phyloP scores from a whole-genome alignment of 1,140 invertebrate species.

The Leptinotarsa lineolata region DNA sequence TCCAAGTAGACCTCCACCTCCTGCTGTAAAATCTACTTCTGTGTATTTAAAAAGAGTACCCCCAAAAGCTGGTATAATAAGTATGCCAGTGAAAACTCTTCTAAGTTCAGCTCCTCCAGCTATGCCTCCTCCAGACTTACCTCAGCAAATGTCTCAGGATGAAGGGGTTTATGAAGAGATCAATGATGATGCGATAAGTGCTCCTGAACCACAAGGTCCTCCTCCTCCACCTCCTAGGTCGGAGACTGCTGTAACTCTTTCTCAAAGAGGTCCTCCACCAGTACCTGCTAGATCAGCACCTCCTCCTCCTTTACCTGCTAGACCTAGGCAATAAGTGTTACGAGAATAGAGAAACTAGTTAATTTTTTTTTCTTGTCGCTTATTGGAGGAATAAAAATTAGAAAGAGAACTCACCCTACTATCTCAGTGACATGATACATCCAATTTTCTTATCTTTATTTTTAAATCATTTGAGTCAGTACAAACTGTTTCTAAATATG shows the following conservation, averaged over 20 bases:
- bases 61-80: constrained; percentile 54
- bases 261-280: constrained; percentile 60
- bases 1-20: constrained; percentile 49
- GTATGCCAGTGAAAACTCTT: constrained; percentile 48
- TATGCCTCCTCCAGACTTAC: constrained; percentile 60
- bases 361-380: not conserved
- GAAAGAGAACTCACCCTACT: not conserved
- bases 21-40: constrained; percentile 52
- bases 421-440: not conserved
- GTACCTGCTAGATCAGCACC: constrained; percentile 67
- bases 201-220: constrained; percentile 60
- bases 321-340: constrained; percentile 55
- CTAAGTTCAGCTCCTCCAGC: constrained; percentile 56
- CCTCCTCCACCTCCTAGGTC: constrained; percentile 70
- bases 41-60: constrained; percentile 54
- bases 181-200: constrained; percentile 55
- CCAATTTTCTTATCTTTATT: not conserved
- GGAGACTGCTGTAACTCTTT: constrained; percentile 60
- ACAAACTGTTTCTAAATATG: not conserved
- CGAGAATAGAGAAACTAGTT: not conserved
- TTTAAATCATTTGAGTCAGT: not conserved
- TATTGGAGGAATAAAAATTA: not conserved
- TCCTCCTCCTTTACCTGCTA: constrained; percentile 73
- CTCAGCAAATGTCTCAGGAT: constrained; percentile 56
- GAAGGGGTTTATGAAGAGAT: constrained; percentile 64